Evolutionary conservation across 2,113 vertebrate species (phyloP).

Genomic region (Pedionomus torquatus): DNA sequence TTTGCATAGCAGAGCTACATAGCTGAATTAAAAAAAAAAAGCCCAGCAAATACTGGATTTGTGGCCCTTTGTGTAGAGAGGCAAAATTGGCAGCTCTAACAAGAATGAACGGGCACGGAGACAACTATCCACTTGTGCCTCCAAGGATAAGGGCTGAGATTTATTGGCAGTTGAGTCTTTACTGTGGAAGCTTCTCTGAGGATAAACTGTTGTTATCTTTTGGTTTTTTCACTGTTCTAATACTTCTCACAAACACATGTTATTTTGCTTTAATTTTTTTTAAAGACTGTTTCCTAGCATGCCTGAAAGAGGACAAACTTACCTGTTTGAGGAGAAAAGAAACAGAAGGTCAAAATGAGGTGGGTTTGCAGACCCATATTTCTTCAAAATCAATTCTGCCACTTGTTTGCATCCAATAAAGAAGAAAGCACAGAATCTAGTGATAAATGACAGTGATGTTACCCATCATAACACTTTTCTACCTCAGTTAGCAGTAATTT

Average conservation of each 20-base stretch:
- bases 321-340: not conserved
- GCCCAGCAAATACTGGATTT: not conserved
- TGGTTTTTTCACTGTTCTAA: not conserved
- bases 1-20: slow-evolving; percentile 5
- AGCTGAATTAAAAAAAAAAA: not conserved
- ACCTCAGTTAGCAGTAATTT: not conserved
- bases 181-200: not conserved
- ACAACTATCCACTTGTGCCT: slow-evolving; percentile 31
- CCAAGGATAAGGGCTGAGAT: not conserved
- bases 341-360: not conserved
- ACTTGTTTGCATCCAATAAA: not conserved
- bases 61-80: not conserved
- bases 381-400: not conserved
- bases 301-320: not conserved
- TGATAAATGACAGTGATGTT: not conserved
- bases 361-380: not conserved
- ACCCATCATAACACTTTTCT: not conserved
- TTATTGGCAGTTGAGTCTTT: not conserved
- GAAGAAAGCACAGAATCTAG: not conserved
- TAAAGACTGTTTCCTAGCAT: not conserved
- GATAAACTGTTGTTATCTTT: not conserved
- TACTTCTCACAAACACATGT: not conserved
- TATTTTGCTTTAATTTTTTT: not conserved
- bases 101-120: slow-evolving; percentile 3
- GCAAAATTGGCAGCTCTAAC: not conserved